These are phyloP conservation scores for Nibea coibor DNA, from an alignment of 2,113 vertebrate genomes.

Conservation along the genomic window DNA sequence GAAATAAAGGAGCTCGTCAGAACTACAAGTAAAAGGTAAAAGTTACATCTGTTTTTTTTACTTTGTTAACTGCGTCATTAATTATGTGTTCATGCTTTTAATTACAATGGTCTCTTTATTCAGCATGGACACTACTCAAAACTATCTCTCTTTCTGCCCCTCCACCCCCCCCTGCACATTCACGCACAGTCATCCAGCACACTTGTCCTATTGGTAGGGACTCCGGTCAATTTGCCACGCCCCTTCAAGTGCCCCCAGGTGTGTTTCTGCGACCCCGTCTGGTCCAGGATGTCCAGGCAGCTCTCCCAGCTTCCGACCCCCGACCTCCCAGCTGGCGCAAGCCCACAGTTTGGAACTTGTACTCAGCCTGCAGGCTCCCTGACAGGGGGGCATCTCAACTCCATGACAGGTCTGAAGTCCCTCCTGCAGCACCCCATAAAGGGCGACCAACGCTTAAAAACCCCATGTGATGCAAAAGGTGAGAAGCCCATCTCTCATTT, in stretches of 20 bases:
- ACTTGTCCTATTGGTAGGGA: conserved; percentile 67
- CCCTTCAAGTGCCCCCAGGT: conserved; percentile 67
- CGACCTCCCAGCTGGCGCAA: conserved; percentile 84
- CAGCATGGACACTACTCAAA: conserved; percentile 46
- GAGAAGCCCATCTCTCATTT: conserved; percentile 18
- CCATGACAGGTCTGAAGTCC: conserved; percentile 83
- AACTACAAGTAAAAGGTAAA: conserved; percentile 65
- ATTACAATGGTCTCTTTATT: conserved; percentile 44
- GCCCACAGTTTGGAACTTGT: conserved; percentile 83
- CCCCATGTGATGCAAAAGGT: conserved; percentile 81
- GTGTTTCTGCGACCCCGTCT: conserved; percentile 57
- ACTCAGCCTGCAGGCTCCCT: conserved; percentile 78
- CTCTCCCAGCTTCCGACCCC: conserved; percentile 84
- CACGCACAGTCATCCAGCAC: conserved; percentile 57
- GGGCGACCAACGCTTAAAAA: conserved; percentile 81
- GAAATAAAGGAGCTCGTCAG: conserved; percentile 49
- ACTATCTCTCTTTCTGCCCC: conserved; percentile 42
- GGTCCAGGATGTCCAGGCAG: conserved; percentile 84
- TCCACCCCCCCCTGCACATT: conserved; percentile 30
- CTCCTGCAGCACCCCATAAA: conserved; percentile 85
- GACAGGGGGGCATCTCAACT: conserved; percentile 78
- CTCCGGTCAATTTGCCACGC: conserved; percentile 54
- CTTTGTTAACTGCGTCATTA: conserved; percentile 19
- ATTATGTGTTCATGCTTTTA: background rate
- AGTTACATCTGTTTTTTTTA: conserved; percentile 1